phyloP scores from a whole-genome alignment of 2,888 invertebrate species.

The Eulithis prunata region DNA sequence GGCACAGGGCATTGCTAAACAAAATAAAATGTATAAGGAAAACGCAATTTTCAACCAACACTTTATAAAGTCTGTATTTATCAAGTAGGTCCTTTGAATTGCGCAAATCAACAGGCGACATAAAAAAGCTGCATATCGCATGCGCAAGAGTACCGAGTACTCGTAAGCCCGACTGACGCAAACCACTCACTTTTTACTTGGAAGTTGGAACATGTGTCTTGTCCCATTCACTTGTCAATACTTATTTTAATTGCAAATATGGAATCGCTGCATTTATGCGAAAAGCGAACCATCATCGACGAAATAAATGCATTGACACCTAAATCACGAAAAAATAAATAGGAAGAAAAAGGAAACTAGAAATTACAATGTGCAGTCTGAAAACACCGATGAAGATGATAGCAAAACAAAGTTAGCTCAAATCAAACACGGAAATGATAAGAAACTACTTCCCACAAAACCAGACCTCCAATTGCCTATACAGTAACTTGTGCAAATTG shows the following conservation, averaged over 20 bases:
- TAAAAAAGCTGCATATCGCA: conserved; percentile 27
- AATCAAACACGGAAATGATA: background rate
- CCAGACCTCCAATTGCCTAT: conserved; percentile 20
- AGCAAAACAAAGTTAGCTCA: background rate
- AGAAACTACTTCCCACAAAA: conserved; percentile 17
- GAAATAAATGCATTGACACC: background rate
- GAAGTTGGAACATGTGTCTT: conserved; percentile 42
- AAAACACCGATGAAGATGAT: background rate
- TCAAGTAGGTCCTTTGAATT: conserved; percentile 36
- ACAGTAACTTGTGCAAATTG: conserved; percentile 31
- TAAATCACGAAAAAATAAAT: background rate
- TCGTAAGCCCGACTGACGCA: conserved; percentile 48
- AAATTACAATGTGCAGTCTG: background rate
- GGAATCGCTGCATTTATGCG: conserved; percentile 12
- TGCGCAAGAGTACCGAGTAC: conserved; percentile 36
- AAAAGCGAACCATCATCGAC: background rate
- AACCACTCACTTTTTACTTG: conserved; percentile 52
- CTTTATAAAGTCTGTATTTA: conserved; percentile 7
- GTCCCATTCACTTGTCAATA: conserved; percentile 41
- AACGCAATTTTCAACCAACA: no score
- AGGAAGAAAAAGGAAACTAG: background rate
- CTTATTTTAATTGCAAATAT: conserved; percentile 38
- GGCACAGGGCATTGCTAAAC: no score
- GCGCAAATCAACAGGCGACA: conserved; percentile 32
- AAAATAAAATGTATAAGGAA: no score